phyloP scores from a whole-genome alignment of 2,888 invertebrate genomes.

The Eupithecia abbreviata region DNA sequence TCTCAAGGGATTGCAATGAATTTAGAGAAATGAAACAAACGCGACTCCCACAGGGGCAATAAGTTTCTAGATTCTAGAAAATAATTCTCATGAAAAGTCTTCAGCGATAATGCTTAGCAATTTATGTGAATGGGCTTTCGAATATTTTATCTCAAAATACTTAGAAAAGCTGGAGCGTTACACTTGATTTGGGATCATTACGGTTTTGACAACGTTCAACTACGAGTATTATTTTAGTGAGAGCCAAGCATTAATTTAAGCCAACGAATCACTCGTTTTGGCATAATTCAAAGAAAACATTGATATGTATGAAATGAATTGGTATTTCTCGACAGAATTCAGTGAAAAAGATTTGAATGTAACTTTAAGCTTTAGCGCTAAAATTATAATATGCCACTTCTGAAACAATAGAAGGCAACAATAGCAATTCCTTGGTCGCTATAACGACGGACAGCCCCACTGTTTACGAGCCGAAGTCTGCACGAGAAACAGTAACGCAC shows the following conservation, averaged over 20 bases:
- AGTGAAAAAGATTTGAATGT: neutral
- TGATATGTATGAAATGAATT: neutral
- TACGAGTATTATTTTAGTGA: conserved; percentile 8
- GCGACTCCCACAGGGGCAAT: conserved; percentile 27
- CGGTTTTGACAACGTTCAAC: neutral
- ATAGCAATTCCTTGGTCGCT: conserved; percentile 83
- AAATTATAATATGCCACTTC: conserved; percentile 59
- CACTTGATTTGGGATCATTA: conserved; percentile 1
- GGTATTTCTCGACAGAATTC: neutral
- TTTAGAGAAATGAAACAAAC: conserved; percentile 31
- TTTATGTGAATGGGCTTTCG: conserved; percentile 25
- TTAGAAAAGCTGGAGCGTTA: conserved; percentile 11
- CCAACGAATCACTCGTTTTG: neutral
- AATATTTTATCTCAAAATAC: conserved; percentile 15
- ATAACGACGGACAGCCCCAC: conserved; percentile 83
- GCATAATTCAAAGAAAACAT: neutral
- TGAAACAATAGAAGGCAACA: conserved; percentile 62
- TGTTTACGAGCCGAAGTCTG: conserved; percentile 81
- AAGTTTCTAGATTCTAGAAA: conserved; percentile 29
- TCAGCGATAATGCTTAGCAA: conserved; percentile 26
- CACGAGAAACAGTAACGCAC: conserved; percentile 83
- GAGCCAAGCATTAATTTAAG: neutral
- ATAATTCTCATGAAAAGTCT: conserved; percentile 31
- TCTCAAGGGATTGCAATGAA: conserved; percentile 24
- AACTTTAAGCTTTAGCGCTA: neutral